Conservation (phyloP, 1,140 invertebrate genomes). For the Lithobius niger region DNA sequence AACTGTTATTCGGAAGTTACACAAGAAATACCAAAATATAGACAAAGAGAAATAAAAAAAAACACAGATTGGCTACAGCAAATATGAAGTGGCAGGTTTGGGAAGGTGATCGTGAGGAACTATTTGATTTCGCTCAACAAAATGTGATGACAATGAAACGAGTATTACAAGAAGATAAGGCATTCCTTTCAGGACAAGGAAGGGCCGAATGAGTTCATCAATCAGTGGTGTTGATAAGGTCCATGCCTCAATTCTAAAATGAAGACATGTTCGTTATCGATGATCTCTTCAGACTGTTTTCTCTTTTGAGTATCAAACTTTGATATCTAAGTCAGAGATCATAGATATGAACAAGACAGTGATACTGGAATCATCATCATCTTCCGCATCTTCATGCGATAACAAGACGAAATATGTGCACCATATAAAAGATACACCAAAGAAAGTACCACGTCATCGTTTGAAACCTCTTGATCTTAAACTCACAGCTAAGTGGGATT, state of each 20-base stretch:
- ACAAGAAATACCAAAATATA: slow-evolving; percentile 11
- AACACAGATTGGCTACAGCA: slow-evolving; percentile 10
- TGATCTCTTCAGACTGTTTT: too few species aligned
- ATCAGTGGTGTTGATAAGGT: background rate
- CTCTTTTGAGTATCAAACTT: too few species aligned
- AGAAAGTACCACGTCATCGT: background rate
- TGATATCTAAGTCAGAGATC: too few species aligned
- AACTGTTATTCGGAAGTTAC: background rate
- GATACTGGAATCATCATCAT: background rate
- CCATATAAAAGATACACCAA: background rate
- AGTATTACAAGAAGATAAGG: slow-evolving; percentile 14
- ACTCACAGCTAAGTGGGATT: background rate
- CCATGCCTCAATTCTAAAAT: too few species aligned
- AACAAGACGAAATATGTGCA: background rate
- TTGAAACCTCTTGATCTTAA: background rate
- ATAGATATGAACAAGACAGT: background rate
- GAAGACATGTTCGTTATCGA: too few species aligned
- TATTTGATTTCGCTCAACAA: slow-evolving; percentile 7
- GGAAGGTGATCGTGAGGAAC: slow-evolving; percentile 1
- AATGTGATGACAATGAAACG: slow-evolving; percentile 11
- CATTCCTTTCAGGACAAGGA: slow-evolving; percentile 9
- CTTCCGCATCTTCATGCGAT: background rate
- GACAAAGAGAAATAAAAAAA: slow-evolving; percentile 13
- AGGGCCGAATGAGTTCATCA: slow-evolving; percentile 9
- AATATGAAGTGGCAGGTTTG: slow-evolving; percentile 7